A percentile compares a stretch with the other conserved stretches of the same genome.
Conservation (phyloP, 2,113 vertebrate species). For the Procapra przewalskii region DNA sequence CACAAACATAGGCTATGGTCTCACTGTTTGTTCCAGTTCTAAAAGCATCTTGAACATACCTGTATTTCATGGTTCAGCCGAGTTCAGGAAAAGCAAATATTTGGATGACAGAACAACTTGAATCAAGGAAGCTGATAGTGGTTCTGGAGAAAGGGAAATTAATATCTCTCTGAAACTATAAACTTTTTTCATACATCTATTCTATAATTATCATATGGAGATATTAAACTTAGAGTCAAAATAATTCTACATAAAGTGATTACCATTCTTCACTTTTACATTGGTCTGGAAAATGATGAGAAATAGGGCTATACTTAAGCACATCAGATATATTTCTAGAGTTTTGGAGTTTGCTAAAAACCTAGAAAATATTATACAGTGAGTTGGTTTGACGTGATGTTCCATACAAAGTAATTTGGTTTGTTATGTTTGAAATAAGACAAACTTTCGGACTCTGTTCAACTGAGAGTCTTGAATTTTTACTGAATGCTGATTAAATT, state of each 20-base stretch:
- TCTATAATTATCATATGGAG: not conserved
- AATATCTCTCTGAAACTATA: not conserved
- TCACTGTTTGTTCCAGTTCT: not conserved
- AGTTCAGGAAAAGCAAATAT: slow-evolving; percentile 17
- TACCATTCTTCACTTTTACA: not conserved
- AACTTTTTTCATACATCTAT: not conserved
- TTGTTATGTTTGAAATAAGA: not conserved
- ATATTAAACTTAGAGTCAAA: not conserved
- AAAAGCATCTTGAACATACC: not conserved
- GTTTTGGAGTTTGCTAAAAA: not conserved
- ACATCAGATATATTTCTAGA: not conserved
- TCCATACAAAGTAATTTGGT: not conserved
- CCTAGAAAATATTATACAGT: not conserved
- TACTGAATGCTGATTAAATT: not conserved
- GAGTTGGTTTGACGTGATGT: not conserved
- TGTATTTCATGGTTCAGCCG: not conserved
- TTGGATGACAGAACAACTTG: not conserved
- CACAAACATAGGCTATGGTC: not conserved
- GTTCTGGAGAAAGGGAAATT: not conserved
- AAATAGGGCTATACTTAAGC: not conserved
- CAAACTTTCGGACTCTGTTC: not conserved
- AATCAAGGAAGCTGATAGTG: not conserved
- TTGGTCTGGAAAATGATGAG: not conserved
- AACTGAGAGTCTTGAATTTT: not conserved
- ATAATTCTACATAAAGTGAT: not conserved